These are phyloP conservation scores for Acanthiza pusilla DNA, from an alignment of 2,797 vertebrate species.

Conservation along the genomic window DNA sequence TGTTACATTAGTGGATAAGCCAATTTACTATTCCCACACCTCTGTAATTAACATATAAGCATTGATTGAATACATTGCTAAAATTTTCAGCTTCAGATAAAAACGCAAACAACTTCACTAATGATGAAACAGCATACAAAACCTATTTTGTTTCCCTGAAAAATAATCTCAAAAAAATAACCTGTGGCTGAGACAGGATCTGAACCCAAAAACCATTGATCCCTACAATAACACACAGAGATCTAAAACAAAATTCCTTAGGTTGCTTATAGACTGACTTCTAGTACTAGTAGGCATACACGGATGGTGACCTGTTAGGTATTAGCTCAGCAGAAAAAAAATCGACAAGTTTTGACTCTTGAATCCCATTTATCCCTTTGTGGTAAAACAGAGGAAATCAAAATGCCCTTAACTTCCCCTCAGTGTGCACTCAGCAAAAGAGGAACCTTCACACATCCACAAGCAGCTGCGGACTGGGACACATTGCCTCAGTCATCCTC, in stretches of 20 bases:
- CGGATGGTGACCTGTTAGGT: background rate
- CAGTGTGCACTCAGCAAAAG: background rate
- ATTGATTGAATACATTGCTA: background rate
- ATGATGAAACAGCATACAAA: background rate
- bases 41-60: background rate
- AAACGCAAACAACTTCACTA: background rate
- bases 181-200: background rate
- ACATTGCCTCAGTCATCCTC: background rate
- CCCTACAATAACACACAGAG: background rate
- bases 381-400: background rate
- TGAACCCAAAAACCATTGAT: background rate
- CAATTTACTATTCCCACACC: background rate
- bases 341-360: background rate
- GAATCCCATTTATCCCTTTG: background rate
- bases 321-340: background rate
- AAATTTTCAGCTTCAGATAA: background rate
- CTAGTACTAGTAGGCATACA: background rate
- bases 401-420: background rate
- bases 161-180: background rate
- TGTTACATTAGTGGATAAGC: background rate
- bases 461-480: background rate
- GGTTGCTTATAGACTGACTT: background rate
- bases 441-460: background rate
- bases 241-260: background rate
- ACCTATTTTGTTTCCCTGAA: background rate